phyloP scores from a whole-genome alignment of 2,113 vertebrate genomes.

The Aleadryas rufinucha region DNA sequence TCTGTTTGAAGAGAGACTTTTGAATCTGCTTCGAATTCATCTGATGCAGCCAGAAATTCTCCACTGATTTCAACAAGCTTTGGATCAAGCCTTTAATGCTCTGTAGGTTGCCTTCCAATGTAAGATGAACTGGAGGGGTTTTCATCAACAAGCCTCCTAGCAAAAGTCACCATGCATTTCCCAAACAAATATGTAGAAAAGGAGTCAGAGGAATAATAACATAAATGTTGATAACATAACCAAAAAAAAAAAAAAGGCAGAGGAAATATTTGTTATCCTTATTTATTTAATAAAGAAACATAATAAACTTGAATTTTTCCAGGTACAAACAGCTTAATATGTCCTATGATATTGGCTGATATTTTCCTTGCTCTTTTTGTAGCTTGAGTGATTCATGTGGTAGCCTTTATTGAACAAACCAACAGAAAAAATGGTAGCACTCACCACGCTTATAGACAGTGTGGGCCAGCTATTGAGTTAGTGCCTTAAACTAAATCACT shows the following conservation, averaged over 20 bases:
- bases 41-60: neutral
- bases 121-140: neutral
- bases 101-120: neutral
- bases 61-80: neutral
- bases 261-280: slow-evolving; percentile 40
- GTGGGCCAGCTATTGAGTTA: slow-evolving; percentile 24
- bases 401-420: slow-evolving; percentile 41
- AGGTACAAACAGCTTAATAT: slow-evolving; percentile 56
- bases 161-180: neutral
- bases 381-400: slow-evolving; percentile 37
- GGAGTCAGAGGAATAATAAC: neutral
- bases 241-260: neutral
- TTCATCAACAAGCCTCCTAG: neutral
- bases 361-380: slow-evolving; percentile 37
- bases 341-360: slow-evolving; percentile 52
- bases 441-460: slow-evolving; percentile 39
- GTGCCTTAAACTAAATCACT: slow-evolving; percentile 19
- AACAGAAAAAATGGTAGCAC: slow-evolving; percentile 32
- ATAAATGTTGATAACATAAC: neutral
- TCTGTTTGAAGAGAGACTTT: neutral
- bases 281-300: slow-evolving; percentile 62
- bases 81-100: neutral
- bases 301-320: slow-evolving; percentile 56
- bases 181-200: neutral
- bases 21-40: neutral